A percentile compares a stretch with the other conserved stretches of the same genome.
These are phyloP conservation scores for Leptinotarsa tumamoca DNA, from an alignment of 2,888 invertebrate genomes.

Conservation along the genomic window DNA sequence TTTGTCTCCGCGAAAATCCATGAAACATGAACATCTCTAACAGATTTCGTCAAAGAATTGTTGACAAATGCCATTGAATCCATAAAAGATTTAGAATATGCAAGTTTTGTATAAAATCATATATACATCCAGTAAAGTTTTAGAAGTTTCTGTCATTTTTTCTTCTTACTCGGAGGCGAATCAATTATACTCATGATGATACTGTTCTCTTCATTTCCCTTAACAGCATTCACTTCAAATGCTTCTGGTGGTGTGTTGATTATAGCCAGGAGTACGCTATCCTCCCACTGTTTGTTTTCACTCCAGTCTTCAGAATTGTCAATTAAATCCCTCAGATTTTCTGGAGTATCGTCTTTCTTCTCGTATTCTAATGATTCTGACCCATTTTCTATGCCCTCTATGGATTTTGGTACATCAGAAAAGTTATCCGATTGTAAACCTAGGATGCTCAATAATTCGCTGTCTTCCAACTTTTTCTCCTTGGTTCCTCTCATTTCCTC, in stretches of 20 bases:
- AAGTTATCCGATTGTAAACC: background rate
- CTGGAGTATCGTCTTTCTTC: background rate
- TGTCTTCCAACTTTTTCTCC: background rate
- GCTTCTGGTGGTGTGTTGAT: constrained; percentile 15
- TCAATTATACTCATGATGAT: constrained; percentile 29
- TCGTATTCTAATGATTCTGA: background rate
- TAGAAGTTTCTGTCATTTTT: constrained; percentile 29
- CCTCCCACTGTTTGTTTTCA: background rate
- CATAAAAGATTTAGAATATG: too few relatives aligned
- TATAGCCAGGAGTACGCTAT: constrained; percentile 19
- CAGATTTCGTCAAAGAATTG: too few relatives aligned
- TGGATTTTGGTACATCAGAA: background rate
- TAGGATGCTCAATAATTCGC: constrained; percentile 15
- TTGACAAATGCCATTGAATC: too few relatives aligned
- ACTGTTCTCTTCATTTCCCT: constrained; percentile 15
- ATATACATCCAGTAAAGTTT: background rate
- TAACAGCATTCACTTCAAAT: background rate
- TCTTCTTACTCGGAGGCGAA: constrained; percentile 13
- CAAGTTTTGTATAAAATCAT: too few relatives aligned
- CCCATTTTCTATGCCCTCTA: background rate
- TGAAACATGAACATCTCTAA: too few relatives aligned
- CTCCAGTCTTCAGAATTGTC: background rate
- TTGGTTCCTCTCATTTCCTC: background rate
- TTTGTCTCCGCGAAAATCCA: too few relatives aligned
- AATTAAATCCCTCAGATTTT: background rate